phyloP scores from a whole-genome alignment of 2,113 vertebrate genomes.

The Hyla sarda region DNA sequence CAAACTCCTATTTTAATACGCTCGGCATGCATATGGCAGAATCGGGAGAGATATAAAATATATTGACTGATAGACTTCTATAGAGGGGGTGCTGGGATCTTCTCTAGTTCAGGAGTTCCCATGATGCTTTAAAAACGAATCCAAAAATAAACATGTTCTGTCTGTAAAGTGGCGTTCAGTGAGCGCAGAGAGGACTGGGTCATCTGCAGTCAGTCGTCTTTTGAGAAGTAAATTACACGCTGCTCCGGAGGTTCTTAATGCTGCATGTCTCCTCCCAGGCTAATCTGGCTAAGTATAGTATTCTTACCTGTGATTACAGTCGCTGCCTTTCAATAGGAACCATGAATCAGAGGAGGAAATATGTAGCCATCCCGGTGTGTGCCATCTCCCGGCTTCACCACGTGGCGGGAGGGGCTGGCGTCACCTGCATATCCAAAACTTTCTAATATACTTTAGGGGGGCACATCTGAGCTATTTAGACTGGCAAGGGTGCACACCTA shows the following conservation, averaged over 20 bases:
- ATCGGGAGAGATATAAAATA: no score
- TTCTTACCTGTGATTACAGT: slow-evolving; percentile 12
- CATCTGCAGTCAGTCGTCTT: background rate
- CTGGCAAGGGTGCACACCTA: no score
- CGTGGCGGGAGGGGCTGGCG: background rate
- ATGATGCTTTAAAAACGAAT: no score
- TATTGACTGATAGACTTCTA: no score
- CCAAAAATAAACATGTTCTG: background rate
- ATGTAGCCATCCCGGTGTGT: background rate
- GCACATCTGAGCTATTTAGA: no score
- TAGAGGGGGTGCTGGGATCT: no score
- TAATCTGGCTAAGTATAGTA: background rate
- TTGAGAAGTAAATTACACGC: background rate
- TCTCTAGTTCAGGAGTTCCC: no score
- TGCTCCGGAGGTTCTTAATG: background rate
- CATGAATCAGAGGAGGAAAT: background rate
- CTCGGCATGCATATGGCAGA: no score
- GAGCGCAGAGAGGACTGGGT: background rate
- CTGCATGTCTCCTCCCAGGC: background rate
- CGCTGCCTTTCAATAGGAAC: slow-evolving; percentile 10
- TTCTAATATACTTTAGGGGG: no score
- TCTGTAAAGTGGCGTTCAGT: background rate
- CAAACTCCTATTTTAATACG: no score
- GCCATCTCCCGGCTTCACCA: background rate
- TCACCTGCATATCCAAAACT: no score